Conservation (phyloP, 2,113 vertebrate genomes). For the Melospiza georgiana region DNA sequence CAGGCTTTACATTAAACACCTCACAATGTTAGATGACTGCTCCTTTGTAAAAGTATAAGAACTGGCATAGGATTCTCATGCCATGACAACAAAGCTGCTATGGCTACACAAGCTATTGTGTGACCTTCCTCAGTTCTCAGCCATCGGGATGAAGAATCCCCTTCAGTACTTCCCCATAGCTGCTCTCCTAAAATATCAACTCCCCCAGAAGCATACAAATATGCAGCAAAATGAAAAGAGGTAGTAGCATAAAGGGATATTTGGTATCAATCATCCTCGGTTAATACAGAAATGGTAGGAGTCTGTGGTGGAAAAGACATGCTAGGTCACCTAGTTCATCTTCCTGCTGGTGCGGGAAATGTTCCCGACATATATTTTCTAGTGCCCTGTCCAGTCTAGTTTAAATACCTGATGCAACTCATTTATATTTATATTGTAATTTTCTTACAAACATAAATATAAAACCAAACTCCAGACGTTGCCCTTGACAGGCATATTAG, state of each 20-base stretch:
- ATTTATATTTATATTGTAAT: constrained; percentile 72
- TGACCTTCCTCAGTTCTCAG: constrained; percentile 36
- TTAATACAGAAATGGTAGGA: constrained; percentile 35
- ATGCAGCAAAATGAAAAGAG: neutral
- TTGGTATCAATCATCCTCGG: constrained; percentile 45
- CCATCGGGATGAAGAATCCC: neutral
- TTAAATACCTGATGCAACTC: constrained; percentile 64
- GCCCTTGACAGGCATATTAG: constrained; percentile 60
- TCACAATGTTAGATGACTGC: constrained; percentile 47
- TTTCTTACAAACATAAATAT: constrained; percentile 68
- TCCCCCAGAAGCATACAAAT: neutral
- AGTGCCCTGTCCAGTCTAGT: constrained; percentile 47
- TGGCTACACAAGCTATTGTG: constrained; percentile 45
- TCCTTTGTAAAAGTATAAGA: constrained; percentile 42
- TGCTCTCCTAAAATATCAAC: neutral
- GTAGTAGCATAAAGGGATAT: neutral
- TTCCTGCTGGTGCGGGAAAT: constrained; percentile 24
- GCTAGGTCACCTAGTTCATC: constrained; percentile 56
- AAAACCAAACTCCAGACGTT: constrained; percentile 71
- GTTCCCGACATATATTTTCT: constrained; percentile 43
- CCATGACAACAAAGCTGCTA: constrained; percentile 65
- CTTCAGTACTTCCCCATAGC: neutral
- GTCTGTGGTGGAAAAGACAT: constrained; percentile 12
- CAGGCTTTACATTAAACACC: constrained; percentile 26
- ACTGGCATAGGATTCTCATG: constrained; percentile 8